phyloP scores from a whole-genome alignment of 2,797 vertebrate genomes.

The Phyllotis vaccarum region DNA sequence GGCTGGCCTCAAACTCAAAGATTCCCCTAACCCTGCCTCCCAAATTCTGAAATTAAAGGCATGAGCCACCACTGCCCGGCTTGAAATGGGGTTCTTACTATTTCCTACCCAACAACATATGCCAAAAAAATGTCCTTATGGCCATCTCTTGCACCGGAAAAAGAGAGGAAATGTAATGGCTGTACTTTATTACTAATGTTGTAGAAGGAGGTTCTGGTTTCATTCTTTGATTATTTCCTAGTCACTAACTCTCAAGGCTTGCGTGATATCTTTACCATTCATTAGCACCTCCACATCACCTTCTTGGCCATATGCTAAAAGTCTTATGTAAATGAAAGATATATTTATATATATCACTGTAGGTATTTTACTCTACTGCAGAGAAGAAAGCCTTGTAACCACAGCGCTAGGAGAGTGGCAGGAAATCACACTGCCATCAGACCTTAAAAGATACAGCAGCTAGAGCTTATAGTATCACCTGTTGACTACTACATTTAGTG shows the following conservation, averaged over 20 bases:
- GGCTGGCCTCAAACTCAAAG: not conserved
- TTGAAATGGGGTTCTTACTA: not conserved
- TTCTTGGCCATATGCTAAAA: not conserved
- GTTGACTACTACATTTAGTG: not conserved
- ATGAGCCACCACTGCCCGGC: rapidly evolving
- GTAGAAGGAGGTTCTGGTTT: not conserved
- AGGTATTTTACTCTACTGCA: not conserved
- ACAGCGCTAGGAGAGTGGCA: not conserved
- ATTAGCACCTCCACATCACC: not conserved
- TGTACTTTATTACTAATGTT: not conserved
- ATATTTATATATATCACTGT: not conserved
- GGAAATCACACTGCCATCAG: not conserved
- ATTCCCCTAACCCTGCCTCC: not conserved
- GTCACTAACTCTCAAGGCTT: not conserved
- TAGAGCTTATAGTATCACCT: not conserved
- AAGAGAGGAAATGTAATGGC: not conserved
- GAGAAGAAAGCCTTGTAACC: not conserved
- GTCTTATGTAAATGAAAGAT: not conserved
- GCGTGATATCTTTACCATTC: not conserved
- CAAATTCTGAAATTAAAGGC: too few species aligned
- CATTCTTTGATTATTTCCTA: not conserved
- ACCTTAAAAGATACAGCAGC: not conserved
- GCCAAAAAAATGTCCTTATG: not conserved
- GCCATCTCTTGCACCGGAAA: not conserved
- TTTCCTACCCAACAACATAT: not conserved